Evolutionary conservation across 2,888 invertebrate genomes (phyloP).

Genomic region (Ecdyonurus torrentis): DNA sequence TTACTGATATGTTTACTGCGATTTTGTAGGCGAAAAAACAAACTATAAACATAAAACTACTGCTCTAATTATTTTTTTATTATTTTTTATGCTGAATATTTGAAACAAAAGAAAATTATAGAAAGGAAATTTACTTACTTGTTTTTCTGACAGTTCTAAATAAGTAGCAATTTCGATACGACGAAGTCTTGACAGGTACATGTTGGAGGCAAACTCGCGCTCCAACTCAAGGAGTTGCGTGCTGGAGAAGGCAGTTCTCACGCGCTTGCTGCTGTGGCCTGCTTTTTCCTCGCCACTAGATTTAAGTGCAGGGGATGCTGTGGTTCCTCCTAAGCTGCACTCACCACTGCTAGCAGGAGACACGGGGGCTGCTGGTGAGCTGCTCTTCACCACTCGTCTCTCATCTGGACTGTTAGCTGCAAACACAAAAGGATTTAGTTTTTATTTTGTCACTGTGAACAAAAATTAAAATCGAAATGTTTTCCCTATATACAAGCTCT

Average conservation of each 20-base stretch:
- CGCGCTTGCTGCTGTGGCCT: conserved; percentile 54
- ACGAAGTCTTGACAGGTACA: conserved; percentile 52
- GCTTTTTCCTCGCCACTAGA: neutral
- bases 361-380: neutral
- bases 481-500: no score
- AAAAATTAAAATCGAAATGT: no score
- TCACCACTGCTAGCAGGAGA: neutral
- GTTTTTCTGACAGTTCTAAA: conserved; percentile 71
- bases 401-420: no score
- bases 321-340: neutral
- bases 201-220: conserved; percentile 27
- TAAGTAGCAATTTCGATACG: conserved; percentile 68
- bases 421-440: no score
- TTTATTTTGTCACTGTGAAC: no score
- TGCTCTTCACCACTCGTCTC: neutral
- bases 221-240: conserved; percentile 75
- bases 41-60: neutral
- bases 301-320: neutral
- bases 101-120: no score
- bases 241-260: conserved; percentile 86
- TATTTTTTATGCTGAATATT: no score
- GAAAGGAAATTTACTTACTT: no score
- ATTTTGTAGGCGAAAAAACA: neutral
- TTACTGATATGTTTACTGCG: neutral
- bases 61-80: no score